Evolutionary conservation across 2,113 vertebrate genomes (phyloP).

Genomic region (Gadus chalcogrammus): DNA sequence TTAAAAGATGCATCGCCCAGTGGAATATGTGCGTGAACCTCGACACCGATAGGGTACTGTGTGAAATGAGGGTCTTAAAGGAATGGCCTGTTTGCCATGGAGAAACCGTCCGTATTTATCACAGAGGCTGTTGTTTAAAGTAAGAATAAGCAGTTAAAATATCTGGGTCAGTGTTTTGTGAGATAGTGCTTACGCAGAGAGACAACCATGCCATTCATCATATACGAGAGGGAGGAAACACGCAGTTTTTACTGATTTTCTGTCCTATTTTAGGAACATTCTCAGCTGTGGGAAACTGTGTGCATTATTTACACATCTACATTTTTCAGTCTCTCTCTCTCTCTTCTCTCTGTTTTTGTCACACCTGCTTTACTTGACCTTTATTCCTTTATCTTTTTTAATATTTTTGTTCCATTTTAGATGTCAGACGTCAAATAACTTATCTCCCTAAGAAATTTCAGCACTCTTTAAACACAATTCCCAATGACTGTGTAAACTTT

Average conservation of each 20-base stretch:
- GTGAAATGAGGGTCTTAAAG: slow-evolving; percentile 34
- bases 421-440: too few species aligned
- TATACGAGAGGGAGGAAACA: slow-evolving; percentile 14
- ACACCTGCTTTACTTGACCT: too few species aligned
- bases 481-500: too few species aligned
- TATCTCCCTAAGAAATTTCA: too few species aligned
- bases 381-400: too few species aligned
- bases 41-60: too few species aligned
- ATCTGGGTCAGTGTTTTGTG: slow-evolving; percentile 57
- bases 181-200: slow-evolving; percentile 48
- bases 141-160: slow-evolving; percentile 64
- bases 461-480: too few species aligned
- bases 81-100: not conserved
- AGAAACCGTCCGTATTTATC: slow-evolving; percentile 57
- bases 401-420: too few species aligned
- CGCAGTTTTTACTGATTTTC: not conserved
- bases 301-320: not conserved
- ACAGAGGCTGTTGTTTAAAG: slow-evolving; percentile 43
- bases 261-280: not conserved
- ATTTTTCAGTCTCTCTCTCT: too few species aligned
- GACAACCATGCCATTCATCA: slow-evolving; percentile 46
- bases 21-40: too few species aligned
- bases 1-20: too few species aligned
- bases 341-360: too few species aligned
- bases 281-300: not conserved